phyloP scores from a whole-genome alignment of 2,113 vertebrate genomes.

The Mystacornis crossleyi region DNA sequence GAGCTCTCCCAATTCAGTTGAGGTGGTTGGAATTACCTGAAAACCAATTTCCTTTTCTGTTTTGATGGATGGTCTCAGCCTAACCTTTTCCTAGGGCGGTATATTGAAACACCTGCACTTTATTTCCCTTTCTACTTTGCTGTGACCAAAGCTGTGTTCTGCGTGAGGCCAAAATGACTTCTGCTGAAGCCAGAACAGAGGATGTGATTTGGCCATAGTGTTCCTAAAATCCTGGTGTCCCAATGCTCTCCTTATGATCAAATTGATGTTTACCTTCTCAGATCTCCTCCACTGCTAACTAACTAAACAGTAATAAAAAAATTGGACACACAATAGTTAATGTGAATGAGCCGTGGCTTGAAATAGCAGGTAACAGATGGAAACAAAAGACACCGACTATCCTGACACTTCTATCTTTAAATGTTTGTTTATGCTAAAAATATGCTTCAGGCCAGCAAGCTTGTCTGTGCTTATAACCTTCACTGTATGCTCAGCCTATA shows the following conservation, averaged over 20 bases:
- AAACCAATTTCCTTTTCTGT: neutral
- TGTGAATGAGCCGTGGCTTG: slow-evolving; percentile 5
- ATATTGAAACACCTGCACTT: neutral
- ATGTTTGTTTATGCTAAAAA: slow-evolving; percentile 67
- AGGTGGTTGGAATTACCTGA: slow-evolving; percentile 1
- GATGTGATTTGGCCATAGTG: neutral
- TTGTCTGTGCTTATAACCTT: slow-evolving; percentile 8
- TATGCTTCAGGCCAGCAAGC: slow-evolving; percentile 9
- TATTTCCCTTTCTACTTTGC: neutral
- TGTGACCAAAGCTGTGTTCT: neutral
- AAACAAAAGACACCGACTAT: slow-evolving; percentile 43
- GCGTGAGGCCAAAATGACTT: neutral
- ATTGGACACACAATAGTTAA: slow-evolving; percentile 33
- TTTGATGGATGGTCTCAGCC: neutral
- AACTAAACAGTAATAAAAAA: neutral
- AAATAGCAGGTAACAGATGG: slow-evolving; percentile 56
- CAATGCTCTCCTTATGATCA: neutral
- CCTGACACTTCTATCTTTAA: slow-evolving; percentile 59
- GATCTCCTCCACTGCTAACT: neutral
- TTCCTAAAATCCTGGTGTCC: neutral
- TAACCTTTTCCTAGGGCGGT: neutral
- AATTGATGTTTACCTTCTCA: neutral
- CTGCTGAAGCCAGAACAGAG: neutral
- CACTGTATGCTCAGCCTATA: neutral
- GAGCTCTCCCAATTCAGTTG: neutral